A percentile compares a stretch with the other conserved stretches of the same genome.
Conservation (phyloP, 2,113 vertebrate species). For the Syngnathus scovelli region DNA sequence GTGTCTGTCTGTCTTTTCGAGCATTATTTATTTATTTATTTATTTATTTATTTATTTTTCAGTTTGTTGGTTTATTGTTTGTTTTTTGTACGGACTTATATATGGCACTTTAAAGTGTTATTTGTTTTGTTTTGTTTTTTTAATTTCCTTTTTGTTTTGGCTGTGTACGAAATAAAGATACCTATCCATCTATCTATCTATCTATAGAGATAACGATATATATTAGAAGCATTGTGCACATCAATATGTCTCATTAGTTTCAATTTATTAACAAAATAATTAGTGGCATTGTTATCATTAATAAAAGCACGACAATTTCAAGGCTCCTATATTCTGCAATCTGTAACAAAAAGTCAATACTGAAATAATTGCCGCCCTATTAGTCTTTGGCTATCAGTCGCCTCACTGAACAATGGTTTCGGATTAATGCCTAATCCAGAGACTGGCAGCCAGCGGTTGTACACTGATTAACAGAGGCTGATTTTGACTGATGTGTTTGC, state of each 20-base stretch:
- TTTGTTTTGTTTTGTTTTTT: no score
- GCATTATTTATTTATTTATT: no score
- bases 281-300: not conserved
- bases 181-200: no score
- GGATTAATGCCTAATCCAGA: conserved; percentile 34
- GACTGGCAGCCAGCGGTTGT: conserved; percentile 32
- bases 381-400: conserved; percentile 46
- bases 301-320: not conserved
- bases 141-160: no score
- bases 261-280: not conserved
- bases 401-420: conserved; percentile 48
- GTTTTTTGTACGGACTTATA: no score
- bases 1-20: no score
- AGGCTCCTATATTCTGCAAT: not conserved
- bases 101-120: no score
- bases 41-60: no score
- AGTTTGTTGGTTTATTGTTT: no score
- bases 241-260: not conserved
- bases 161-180: no score
- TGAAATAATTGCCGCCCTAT: conserved; percentile 10
- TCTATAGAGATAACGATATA: no score
- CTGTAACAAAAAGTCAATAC: not conserved
- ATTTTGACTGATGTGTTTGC: conserved; percentile 64
- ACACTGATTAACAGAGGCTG: conserved; percentile 45
- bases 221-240: no score